Base-by-base conservation (phyloP, 92 coral and sea anemone genomes). In the Muricea muricata region DNA sequence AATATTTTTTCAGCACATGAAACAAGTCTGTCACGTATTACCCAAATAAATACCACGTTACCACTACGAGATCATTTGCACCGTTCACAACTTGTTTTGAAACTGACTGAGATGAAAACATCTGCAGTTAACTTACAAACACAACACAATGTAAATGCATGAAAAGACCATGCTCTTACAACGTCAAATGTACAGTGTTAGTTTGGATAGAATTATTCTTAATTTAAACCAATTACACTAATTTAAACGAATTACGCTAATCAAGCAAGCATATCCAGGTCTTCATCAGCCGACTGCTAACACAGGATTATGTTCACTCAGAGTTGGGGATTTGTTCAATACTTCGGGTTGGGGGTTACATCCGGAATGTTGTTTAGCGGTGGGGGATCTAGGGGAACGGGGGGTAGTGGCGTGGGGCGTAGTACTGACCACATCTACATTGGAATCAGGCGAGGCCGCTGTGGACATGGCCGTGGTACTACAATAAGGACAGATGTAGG, bases 381-480 rank as follows among this genome's bases (percentile, higher is more conserved):
- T 66, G 33, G 84, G 88, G 24, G 85, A 75, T 30, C 87, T 67
- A 35, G 91, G 94, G 15, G 94, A 91, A 26, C 79, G 82, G 9
- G 94, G 94, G 3, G 91, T 87, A 71, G 85, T 90, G 11, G 88
- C 89, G 65, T 85, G 77, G 23, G 99, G 99, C 3, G 99, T 97
- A 57, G 94, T 97, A 50, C 97, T 94, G 45, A 90, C 99, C 25
- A 97, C 99, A 79, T 97, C 99, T 56, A 97, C 85, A 75, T 91
- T 93, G 0, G 99, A 97, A 40, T 97, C 99, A 1, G 98, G 98
- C 18, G 98, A 95, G 7, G 91, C 93, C 0, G 89, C 92, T 2
- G 69, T 52, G 0, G 92, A 83, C 18, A 93, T 86, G 24, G 88
- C 75, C 8, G 88, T 85, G 35, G 80, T 83, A 32, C 69, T 92